Base-by-base conservation (phyloP, 2,888 invertebrate species). In the Dioctria rufipes region DNA sequence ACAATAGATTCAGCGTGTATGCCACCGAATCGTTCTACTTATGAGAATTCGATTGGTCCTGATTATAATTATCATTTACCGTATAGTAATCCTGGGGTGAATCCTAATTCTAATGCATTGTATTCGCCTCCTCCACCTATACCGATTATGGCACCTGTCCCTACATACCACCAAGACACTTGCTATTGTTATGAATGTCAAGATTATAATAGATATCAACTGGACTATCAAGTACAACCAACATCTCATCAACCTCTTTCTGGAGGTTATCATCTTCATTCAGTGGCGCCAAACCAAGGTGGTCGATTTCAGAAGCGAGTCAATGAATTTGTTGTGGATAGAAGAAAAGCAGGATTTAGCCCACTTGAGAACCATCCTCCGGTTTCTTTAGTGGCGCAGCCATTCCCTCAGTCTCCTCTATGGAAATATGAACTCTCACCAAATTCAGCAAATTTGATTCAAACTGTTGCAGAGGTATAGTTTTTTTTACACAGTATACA, bases 121-220 rank as follows among this genome's bases (percentile, higher is more conserved):
- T 85, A 85, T 80, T 84, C 84, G 8, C 85, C 84, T 46, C 84
- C 82, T 40, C 81, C 83, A 8, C 83, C 83, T 6, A 82, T 84
- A 80, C 83, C 84, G 37, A 84, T 85, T 11, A 84, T 84, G 83
- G 83, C 84, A 63, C 85, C 85, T 25, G 83, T 85, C 25, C 85
- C 85, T 60, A 85, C 85, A 8, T 85, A 85, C 80, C 89, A 89
- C 81, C 88, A 89, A 79, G 89, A 89, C 40, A 86, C 87, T 39
- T 89, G 89, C 82, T 89, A 86, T 81, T 89, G 89, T 80, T 89
- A 87, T 80, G 89, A 89, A 49, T 89, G 89, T 80, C 89, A 89
- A 83, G 87, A 88, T 65, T 86, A 86, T 83, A 85, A 85, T 51
- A 84, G 83, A 82, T 87, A 85, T 81, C 84, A 83, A 61, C 71